Base-by-base conservation (phyloP, 2,888 invertebrate genomes). In the Diplolepis rosae region DNA sequence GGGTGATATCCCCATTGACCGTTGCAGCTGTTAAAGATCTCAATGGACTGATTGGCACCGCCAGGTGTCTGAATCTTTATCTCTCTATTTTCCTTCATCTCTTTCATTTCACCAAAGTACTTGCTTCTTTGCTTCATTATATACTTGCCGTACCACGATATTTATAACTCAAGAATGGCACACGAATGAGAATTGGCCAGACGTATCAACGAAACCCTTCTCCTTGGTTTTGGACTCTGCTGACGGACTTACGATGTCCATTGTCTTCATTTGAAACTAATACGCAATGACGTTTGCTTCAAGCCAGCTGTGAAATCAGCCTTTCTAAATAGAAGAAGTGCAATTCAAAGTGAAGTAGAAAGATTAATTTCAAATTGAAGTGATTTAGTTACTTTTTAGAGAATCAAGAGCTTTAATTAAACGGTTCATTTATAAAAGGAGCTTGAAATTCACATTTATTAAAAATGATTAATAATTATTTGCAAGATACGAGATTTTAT, bases 41-140 rank as follows among this genome's bases (percentile, higher is more conserved):
- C 86, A 88, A 88, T 88, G 87, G 83, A 84, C 81, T 78, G 86
- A 88, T 83, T 83, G 88, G 84, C 87, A 76, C 70, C 68, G 80
- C 79, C 87, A 88, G 87, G 85, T 86, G 87, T 76, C 73, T 68
- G 65, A 65, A 69, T 71, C 52, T 27, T 45, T 54, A 65, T 68
- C 54, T 15, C 66, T 56, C 66, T 73, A 32, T 67, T 15, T 70
- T 77, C 71, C 77, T 77, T 77, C 80, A 75, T 78, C 71, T 51
- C 35, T 28, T 52, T 24, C 68, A 18, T 54, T 56, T 68, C n/a
- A 66, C 52, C 61, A 56, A 52, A 65, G 27, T 66, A 39, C 28
- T 27, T 28, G 65, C 39, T 15, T 65, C 39, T 32, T 54, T 39
- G 66, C 48, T 68, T 56, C 71, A 67, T 72, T 70, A n/a, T n/a